Base-by-base conservation (phyloP, 1,140 invertebrate genomes). In the Trichogramma pretiosum region DNA sequence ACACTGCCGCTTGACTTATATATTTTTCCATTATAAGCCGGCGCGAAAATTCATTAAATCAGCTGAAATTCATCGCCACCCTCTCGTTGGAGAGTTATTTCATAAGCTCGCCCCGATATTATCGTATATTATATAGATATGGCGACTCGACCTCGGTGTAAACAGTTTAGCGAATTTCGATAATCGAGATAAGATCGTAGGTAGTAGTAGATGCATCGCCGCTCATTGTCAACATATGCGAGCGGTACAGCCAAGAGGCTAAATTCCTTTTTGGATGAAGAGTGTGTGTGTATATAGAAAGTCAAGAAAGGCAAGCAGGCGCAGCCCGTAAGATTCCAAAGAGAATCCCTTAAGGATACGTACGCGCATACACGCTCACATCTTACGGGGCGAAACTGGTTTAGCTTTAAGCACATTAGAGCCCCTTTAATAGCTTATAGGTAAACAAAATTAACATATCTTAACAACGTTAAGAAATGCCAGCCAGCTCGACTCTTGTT, bases 401-500 rank as follows among this genome's bases (percentile, higher is more conserved):
- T 72, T 72, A 70, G 64, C 66, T 68, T 64, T 69, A 70, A 70
- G 66, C 62, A 65, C 58, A 64, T 70, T 70, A 68, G 62, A 64
- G 60, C 58, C 62, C 62, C 68, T 70, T 70, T 70, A 72, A 70
- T 69, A 70, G 67, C 68, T 72, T 70, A 72, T 70, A 70, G 68
- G 69, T 70, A 72, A 72, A 72, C 66, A 72, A 70, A 67, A 72
- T 72, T 72, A 72, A 70, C 68, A 72, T 70, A 72, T 67, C 66
- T 69, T 72, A 72, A 72, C 68, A 70, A 64, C 58, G 66, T 72
- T 72, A 72, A 70, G 68, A 70, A 72, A 67, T 70, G 68, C 63
- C 59, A 53, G 50, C 56, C 58, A 9, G 42, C 7, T 23, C 41
- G 19, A 19, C 35, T 24, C 11, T 23, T 22, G 41, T 49, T 19